Base-by-base conservation (phyloP, 2,797 vertebrate species). In the Ceryle rudis region DNA sequence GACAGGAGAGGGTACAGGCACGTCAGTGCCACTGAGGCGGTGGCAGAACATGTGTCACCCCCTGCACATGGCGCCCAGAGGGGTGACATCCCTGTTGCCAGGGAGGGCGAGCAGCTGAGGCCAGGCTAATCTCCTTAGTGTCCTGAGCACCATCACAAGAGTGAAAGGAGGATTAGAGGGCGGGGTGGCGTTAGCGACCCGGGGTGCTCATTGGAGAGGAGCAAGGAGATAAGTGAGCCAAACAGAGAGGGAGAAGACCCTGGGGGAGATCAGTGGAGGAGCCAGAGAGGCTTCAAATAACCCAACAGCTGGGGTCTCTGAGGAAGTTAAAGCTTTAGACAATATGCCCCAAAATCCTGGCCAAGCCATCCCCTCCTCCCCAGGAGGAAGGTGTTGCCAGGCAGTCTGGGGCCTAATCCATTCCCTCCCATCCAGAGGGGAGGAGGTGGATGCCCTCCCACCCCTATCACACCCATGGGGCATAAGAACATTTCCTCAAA, bases 121-220 rank as follows among this genome's bases (percentile, higher is more conserved):
- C 69, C 51, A 8, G 54, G 81, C 86, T 81, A 95, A 93, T 95
- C 88, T 96, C 65, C 84, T 96, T 95, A 96, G 81, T 26, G 61
- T 47, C 39, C 81, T 57, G 88, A 79, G 83, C 58, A 7, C 66
- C 66, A n/a, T 60, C 39, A 51, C 5, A 31, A 39, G 29, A 93
- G 88, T 61, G 81, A 94, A 94, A 95, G 92, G 81, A 67, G 57
- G 94, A 97, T 97, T 96, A 97, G 37, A 54, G 71, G 31, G 23
- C 78, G 67, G 65, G 35, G 69, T 67, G 77, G 49, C 71, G 81
- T 55, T 28, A 90, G 70, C 75, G n/a, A 55, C 72, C n/a, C 1
- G 2, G 3, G 78, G 11, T 2, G 41, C 60, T 90, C n/a, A 15
- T 3, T 33, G 78, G 84, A 79, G 81, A 64, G 19, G 71, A 41